Evolutionary conservation across 1,140 invertebrate species (phyloP).

Genomic region (Dendrolimus punctatus): DNA sequence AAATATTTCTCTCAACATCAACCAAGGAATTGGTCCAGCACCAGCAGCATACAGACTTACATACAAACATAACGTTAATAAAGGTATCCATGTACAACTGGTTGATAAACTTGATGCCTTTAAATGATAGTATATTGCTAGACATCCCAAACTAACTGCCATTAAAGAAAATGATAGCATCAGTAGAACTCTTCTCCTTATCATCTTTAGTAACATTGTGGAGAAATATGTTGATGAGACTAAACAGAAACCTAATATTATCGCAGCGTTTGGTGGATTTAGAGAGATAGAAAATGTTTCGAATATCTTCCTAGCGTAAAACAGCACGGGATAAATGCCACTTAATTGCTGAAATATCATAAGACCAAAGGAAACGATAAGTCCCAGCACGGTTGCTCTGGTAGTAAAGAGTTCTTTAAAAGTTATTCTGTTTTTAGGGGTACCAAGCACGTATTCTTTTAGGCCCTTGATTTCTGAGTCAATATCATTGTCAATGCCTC

Average conservation of each 20-base stretch:
- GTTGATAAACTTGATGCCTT: conserved; percentile 36
- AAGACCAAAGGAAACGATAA: conserved; percentile 73
- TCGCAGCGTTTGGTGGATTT: conserved; percentile 65
- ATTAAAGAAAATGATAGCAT: conserved; percentile 76
- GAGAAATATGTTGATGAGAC: conserved; percentile 81
- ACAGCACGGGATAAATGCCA: conserved; percentile 86
- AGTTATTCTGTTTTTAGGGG: conserved; percentile 47
- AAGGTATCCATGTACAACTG: conserved; percentile 51
- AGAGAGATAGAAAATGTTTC: conserved; percentile 66
- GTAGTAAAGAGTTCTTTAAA: conserved; percentile 60
- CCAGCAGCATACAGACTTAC: conserved; percentile 62
- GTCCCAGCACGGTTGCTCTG: conserved; percentile 69
- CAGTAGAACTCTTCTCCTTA: conserved; percentile 81
- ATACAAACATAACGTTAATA: conserved; percentile 53
- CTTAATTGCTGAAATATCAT: conserved; percentile 89
- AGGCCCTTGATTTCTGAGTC: conserved; percentile 75
- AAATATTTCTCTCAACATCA: conserved; percentile 77
- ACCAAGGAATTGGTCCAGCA: conserved; percentile 78
- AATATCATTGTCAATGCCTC: conserved; percentile 80
- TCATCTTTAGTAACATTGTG: conserved; percentile 79
- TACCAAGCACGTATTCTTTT: conserved; percentile 57
- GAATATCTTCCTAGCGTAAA: conserved; percentile 83
- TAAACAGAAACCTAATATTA: conserved; percentile 80
- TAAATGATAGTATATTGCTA: conserved; percentile 78
- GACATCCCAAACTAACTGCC: conserved; percentile 72